Percentiles rank a stretch among this genome's conserved stretches.
Evolutionary conservation across 2,888 invertebrate genomes (phyloP).

Genomic region (Ophion ventricosus): DNA sequence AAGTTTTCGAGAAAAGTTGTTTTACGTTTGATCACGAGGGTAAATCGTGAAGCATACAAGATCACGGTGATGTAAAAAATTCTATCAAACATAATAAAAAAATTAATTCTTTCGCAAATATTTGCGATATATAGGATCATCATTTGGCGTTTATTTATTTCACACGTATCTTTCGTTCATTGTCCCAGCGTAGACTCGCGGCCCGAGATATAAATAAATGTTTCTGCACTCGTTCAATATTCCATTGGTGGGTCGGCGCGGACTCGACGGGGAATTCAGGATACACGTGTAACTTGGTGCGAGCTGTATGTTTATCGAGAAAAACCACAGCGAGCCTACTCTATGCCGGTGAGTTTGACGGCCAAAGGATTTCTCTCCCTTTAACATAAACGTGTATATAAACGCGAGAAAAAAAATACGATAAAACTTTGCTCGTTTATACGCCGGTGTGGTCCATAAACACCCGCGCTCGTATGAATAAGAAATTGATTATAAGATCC

Average conservation of each 20-base stretch:
- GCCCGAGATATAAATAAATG: slow-evolving; percentile 37
- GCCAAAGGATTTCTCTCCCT: slow-evolving; percentile 27
- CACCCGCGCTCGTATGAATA: neutral
- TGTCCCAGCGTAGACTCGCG: slow-evolving; percentile 11
- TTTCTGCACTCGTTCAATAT: slow-evolving; percentile 32
- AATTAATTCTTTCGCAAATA: neutral
- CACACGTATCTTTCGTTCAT: slow-evolving; percentile 15
- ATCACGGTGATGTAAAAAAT: neutral
- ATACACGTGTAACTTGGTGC: slow-evolving; percentile 3
- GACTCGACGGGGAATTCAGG: neutral
- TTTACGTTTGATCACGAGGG: neutral
- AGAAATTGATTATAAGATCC: neutral
- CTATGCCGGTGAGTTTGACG: slow-evolving; percentile 51
- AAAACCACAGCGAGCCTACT: slow-evolving; percentile 31
- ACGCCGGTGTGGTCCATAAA: neutral
- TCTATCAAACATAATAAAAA: neutral
- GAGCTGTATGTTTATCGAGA: neutral
- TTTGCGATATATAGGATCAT: neutral
- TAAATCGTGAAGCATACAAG: neutral
- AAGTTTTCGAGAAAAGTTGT: neutral
- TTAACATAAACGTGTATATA: slow-evolving; percentile 28
- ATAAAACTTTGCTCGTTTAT: slow-evolving; percentile 44
- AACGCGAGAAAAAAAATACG: neutral
- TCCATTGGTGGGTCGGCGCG: slow-evolving; percentile 11
- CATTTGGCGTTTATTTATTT: slow-evolving; percentile 26